Evolutionary conservation across 2,113 vertebrate genomes (phyloP), one percentile per base, ranked within the genome.

Genomic region (Callopanchax toddi): DNA sequence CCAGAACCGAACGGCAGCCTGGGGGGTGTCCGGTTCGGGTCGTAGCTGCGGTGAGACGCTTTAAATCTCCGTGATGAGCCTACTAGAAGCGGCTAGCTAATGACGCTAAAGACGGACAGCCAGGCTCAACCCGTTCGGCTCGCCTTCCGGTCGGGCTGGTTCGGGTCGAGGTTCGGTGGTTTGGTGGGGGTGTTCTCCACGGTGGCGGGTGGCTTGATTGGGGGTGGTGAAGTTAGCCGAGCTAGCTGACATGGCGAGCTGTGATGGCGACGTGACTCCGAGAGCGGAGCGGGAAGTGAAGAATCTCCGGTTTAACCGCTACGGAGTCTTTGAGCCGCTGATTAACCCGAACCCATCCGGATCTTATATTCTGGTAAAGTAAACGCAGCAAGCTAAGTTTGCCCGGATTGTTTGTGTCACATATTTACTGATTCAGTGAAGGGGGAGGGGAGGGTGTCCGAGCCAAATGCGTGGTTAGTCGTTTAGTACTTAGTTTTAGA

Each of bases 201-300:
- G 0, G 20, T 17, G 9, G 65, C 36, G 11, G 56, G 17, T 26
- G 45, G 51, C 2, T 51, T 20, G 5, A 13, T 18, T 5, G 15
- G 42, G 3, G n/a, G 32, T 20, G 59, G 48, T 51, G 16, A 85
- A 82, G 78, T 78, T 86, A 87, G 83, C 83, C 44, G 45, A 77
- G 83, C 63, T 84, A 84, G 69, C 75, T 87, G 93, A 92, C 90
- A 91, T 87, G 88, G 91, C 89, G 92, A 93, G 93, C 92, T 91
- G 94, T 94, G 94, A 94, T 95, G 94, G 94, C 94, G 94, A 93
- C 94, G 92, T 95, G 94, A 96, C 92, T 92, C 91, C 86, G 81
- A 86, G 74, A 92, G 89, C 85, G 65, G 85, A 92, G 92, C 91
- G 91, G 83, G 88, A 93, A 93, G 81, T 51, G n/a, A 16, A 34